A percentile compares a stretch with the other conserved stretches of the same genome.
Evolutionary conservation across 2,113 vertebrate genomes (phyloP).

Genomic region (rabbit (Oryctolagus cuniculus)): mOryCun1.1 NC_091445.1:31952501-31953000

Average conservation of each 20-base stretch:
- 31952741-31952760: neutral
- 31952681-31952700: neutral
- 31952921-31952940: neutral
- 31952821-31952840: neutral
- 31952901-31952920: neutral
- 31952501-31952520: neutral
- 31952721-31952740: neutral
- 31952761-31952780: neutral
- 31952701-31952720: neutral
- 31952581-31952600: neutral
- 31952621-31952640: neutral
- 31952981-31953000: neutral
- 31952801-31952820: neutral
- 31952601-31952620: neutral
- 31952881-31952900: neutral
- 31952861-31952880: neutral
- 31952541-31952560: neutral
- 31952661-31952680: neutral
- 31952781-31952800: rapidly evolving
- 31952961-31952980: neutral
- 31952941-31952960: neutral
- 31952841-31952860: neutral
- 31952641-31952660: constrained; percentile 25
- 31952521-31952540: neutral
- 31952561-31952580: neutral